These are phyloP conservation scores for Psilopsiagon aymara DNA, from an alignment of 2,113 vertebrate genomes.

Conservation along the genomic window DNA sequence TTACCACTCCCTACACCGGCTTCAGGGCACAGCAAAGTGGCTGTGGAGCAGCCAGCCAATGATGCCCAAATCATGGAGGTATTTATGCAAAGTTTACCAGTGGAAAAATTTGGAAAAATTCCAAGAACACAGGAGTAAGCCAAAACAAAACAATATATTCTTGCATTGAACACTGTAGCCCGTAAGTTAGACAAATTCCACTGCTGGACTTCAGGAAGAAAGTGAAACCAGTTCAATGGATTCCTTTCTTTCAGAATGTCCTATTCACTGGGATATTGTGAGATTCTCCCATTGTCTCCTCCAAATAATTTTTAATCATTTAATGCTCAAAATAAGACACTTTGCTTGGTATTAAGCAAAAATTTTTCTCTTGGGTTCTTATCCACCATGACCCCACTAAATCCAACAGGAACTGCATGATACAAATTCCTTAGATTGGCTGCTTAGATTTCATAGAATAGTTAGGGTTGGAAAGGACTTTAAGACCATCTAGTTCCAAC, in stretches of 20 bases:
- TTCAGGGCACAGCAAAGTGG: background rate
- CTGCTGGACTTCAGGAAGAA: background rate
- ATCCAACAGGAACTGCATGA: background rate
- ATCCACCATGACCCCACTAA: background rate
- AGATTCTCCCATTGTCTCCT: background rate
- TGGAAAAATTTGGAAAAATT: background rate
- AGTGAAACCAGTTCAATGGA: background rate
- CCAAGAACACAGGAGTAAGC: background rate
- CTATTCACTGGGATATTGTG: background rate
- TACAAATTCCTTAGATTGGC: background rate
- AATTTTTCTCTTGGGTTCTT: background rate
- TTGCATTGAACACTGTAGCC: background rate
- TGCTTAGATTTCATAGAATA: background rate
- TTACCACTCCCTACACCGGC: background rate
- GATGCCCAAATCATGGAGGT: background rate
- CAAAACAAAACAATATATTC: background rate
- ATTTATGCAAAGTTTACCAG: background rate
- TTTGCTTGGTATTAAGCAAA: background rate
- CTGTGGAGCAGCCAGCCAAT: background rate
- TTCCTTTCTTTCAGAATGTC: background rate
- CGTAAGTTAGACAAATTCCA: background rate
- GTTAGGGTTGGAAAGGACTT: background rate
- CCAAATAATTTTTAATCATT: background rate
- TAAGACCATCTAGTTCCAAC: background rate
- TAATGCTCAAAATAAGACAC: background rate